phyloP scores from a whole-genome alignment of 2,113 vertebrate genomes.

The Camelus dromedarius region DNA sequence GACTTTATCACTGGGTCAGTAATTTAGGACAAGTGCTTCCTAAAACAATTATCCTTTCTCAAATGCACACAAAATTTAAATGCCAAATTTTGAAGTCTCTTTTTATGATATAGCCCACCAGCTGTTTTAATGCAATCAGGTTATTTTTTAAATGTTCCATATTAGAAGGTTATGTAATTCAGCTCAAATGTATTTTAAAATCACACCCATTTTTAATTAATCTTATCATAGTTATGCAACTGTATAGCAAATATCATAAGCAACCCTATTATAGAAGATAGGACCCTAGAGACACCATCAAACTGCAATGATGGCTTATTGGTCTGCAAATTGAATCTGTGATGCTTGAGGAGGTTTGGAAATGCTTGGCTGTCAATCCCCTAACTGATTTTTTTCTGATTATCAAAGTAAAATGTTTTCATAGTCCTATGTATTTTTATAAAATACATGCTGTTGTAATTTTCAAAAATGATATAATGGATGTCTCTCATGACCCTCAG shows the following conservation, averaged over 20 bases:
- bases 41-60: slow-evolving; percentile 49
- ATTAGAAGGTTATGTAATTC: slow-evolving; percentile 75
- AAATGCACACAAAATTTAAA: slow-evolving; percentile 51
- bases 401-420: slow-evolving; percentile 50
- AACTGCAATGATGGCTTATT: slow-evolving; percentile 44
- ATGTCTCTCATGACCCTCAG: background rate
- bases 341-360: background rate
- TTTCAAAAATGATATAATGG: slow-evolving; percentile 27
- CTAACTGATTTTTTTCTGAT: slow-evolving; percentile 30
- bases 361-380: background rate
- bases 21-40: slow-evolving; percentile 51
- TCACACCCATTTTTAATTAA: slow-evolving; percentile 75
- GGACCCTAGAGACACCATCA: slow-evolving; percentile 55
- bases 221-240: slow-evolving; percentile 73
- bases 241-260: slow-evolving; percentile 60
- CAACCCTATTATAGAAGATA: slow-evolving; percentile 70
- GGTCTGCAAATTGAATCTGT: slow-evolving; percentile 58
- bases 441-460: background rate
- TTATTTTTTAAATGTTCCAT: slow-evolving; percentile 68
- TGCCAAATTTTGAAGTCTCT: slow-evolving; percentile 34
- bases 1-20: slow-evolving; percentile 37
- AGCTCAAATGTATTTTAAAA: slow-evolving; percentile 78
- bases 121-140: slow-evolving; percentile 74
- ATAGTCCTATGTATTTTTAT: background rate
- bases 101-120: slow-evolving; percentile 10